phyloP scores from a whole-genome alignment of 2,888 invertebrate genomes.

The Petrolisthes cinctipes region DNA sequence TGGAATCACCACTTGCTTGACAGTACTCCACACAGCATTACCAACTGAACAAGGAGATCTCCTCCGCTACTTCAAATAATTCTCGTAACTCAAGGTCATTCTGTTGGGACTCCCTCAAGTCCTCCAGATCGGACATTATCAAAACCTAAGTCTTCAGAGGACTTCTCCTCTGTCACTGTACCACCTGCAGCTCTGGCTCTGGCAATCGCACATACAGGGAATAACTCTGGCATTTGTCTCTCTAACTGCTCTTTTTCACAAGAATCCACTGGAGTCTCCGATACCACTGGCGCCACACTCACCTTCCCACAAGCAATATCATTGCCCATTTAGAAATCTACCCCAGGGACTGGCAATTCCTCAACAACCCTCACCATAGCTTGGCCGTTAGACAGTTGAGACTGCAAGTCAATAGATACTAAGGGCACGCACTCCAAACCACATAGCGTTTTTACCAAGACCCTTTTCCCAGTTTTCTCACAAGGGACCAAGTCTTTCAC shows the following conservation, averaged over 20 bases:
- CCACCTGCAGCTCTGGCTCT: not conserved
- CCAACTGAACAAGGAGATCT: too few relatives aligned
- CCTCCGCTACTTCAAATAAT: too few relatives aligned
- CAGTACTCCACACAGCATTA: too few relatives aligned
- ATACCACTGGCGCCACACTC: conserved; percentile 3
- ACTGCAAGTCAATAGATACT: not conserved
- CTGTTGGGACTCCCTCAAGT: too few relatives aligned
- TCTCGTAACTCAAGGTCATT: too few relatives aligned
- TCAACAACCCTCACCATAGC: not conserved
- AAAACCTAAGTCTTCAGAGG: not conserved
- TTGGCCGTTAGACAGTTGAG: not conserved
- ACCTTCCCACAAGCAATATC: not conserved
- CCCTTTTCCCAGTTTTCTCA: not conserved
- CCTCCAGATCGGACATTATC: not conserved
- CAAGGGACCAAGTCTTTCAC: not conserved
- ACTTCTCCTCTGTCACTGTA: not conserved
- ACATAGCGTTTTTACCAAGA: not conserved
- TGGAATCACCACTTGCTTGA: too few relatives aligned
- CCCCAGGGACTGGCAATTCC: conserved; percentile 15
- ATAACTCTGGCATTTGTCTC: not conserved
- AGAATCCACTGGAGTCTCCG: not conserved
- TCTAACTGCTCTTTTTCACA: not conserved
- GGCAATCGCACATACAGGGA: conserved; percentile 14
- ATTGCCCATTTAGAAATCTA: not conserved
- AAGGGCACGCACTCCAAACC: not conserved